phyloP scores from a whole-genome alignment of 2,797 vertebrate species.

The Mastacembelus armatus region DNA sequence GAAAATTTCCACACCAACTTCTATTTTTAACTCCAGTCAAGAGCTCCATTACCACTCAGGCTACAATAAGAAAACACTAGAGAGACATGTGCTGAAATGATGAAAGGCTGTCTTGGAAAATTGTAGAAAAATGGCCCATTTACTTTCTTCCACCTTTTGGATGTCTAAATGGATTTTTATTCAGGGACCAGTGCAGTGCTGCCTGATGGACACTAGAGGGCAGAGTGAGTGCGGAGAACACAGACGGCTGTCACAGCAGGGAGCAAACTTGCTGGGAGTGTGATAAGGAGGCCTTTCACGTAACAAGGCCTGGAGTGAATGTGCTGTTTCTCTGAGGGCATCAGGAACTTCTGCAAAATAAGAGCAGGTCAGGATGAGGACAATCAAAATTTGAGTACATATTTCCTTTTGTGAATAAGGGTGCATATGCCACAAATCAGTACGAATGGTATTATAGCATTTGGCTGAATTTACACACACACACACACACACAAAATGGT shows the following conservation, averaged over 20 bases:
- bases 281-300: conserved; percentile 72
- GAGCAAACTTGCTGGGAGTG: conserved; percentile 63
- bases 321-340: conserved; percentile 64
- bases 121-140: conserved; percentile 84
- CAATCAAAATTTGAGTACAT: conserved; percentile 56
- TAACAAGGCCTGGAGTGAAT: conserved; percentile 56
- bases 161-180: conserved; percentile 70
- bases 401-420: conserved; percentile 39
- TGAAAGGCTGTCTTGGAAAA: conserved; percentile 84
- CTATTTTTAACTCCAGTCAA: conserved; percentile 77
- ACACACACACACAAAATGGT: too few relatives aligned
- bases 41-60: conserved; percentile 78
- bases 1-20: conserved; percentile 56
- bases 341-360: conserved; percentile 56
- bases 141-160: conserved; percentile 78
- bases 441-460: conserved; percentile 18
- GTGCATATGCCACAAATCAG: conserved; percentile 22
- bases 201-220: conserved; percentile 79
- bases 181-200: conserved; percentile 60
- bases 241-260: conserved; percentile 49
- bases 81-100: conserved; percentile 78
- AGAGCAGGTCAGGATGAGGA: conserved; percentile 68
- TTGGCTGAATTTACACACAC: too few relatives aligned
- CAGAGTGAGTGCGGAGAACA: conserved; percentile 73
- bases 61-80: conserved; percentile 78